phyloP scores from a whole-genome alignment of 2,888 invertebrate genomes.

The Trissolcus japonicus region DNA sequence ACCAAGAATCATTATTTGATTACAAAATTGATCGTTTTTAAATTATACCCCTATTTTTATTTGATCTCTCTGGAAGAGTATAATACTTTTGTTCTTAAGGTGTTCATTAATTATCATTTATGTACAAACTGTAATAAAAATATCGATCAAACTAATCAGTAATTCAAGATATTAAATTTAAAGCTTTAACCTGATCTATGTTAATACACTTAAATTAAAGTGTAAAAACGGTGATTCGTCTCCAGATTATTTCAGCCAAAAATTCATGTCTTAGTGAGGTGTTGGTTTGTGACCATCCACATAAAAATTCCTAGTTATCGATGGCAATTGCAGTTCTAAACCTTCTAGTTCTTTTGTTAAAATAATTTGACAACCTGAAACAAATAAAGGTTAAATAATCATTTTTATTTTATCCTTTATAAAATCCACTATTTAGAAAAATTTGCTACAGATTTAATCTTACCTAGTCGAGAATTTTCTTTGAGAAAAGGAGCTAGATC shows the following conservation, averaged over 20 bases:
- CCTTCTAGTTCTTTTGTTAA: slow-evolving; percentile 93
- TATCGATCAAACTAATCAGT: neutral
- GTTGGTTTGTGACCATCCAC: slow-evolving; percentile 98
- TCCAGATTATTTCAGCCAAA: neutral
- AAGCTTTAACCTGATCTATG: neutral
- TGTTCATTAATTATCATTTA: slow-evolving; percentile 14
- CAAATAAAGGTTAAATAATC: neutral
- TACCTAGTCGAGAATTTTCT: slow-evolving; percentile 94
- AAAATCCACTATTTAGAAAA: neutral
- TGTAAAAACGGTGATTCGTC: neutral
- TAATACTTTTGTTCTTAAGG: neutral
- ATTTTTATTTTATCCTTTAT: neutral
- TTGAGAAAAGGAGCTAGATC: slow-evolving; percentile 97
- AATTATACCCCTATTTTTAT: too few species aligned
- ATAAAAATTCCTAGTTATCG: slow-evolving; percentile 95
- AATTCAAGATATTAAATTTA: neutral
- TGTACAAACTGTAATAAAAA: slow-evolving; percentile 11
- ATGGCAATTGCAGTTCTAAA: slow-evolving; percentile 87
- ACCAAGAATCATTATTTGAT: neutral
- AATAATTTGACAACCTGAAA: slow-evolving; percentile 91
- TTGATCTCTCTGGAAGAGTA: too few species aligned
- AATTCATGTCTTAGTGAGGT: slow-evolving; percentile 84
- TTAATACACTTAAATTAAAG: neutral
- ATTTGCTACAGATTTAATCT: neutral
- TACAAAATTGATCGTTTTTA: too few species aligned